Evolutionary conservation across 2,888 invertebrate species (phyloP), one percentile per base, ranked within the genome.

Genomic region (Uropetala carovei): DNA sequence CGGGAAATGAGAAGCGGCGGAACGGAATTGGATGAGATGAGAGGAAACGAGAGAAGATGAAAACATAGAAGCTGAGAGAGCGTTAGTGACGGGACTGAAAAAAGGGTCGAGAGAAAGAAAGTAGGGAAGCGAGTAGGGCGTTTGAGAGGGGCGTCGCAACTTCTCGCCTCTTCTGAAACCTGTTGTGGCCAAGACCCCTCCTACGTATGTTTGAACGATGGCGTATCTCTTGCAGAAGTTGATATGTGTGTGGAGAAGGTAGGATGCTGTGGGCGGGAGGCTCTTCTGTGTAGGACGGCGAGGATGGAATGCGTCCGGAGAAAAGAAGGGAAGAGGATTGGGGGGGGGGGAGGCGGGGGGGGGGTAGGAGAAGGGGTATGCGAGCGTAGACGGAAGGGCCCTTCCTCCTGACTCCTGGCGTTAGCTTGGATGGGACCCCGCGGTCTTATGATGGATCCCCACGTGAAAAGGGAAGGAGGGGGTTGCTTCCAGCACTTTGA

Each of bases 1-100:
- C 43, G 89, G 43, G 57, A 59, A 59, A 60, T 13, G 22, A 22
- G 86, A 86, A 16, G 43, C 43, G 60, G 4, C n/a, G 60, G 89
- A 89, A 68, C 68, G 56, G 64, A 89, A 64, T 22, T 89, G 64
- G 27, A 89, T 43, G 64, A 64, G 43, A 43, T 89, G 64, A 43
- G 43, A 75, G 13, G 75, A 75, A 75, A 75, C 43, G 43, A 43
- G 5, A 5, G 5, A 43, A 43, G 14, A 85, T 58, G n/a, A 85
- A 57, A n/a, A 56, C 57, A 56, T 8, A 10, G 16, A 59, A 18
- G 68, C 14, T 56, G 30, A 83, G 83, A 56, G 18, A 2, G 59
- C 60, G 59, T 9, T n/a, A 30, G 13, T 58, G 56, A 60, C 59
- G 27, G 22, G 14, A 59, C 13, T 14, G 86, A 18, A 30, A 18